Evolutionary conservation across 2,113 vertebrate species (phyloP).

Genomic region (Nothobranchius kuhntae): DNA sequence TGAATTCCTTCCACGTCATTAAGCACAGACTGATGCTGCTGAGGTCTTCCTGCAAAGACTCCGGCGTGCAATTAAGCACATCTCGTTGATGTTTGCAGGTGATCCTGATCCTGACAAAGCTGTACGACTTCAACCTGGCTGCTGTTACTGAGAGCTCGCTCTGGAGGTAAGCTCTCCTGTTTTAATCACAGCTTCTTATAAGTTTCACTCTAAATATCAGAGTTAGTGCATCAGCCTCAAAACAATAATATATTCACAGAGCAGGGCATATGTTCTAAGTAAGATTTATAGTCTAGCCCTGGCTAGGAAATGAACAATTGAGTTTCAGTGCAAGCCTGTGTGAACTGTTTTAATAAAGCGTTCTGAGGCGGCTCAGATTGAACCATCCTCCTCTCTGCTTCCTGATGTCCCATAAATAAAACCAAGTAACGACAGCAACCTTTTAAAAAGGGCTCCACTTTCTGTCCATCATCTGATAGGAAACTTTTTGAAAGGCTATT

Average conservation of each 20-base stretch:
- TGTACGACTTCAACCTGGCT: constrained; percentile 94
- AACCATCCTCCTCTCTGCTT: constrained; percentile 39
- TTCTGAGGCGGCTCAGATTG: constrained; percentile 46
- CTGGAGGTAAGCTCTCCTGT: constrained; percentile 86
- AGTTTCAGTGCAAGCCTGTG: constrained; percentile 58
- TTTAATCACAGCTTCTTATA: constrained; percentile 27
- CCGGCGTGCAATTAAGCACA: constrained; percentile 35
- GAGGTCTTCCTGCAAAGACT: constrained; percentile 24
- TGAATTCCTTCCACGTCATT: constrained; percentile 48
- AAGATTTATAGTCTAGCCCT: constrained; percentile 66
- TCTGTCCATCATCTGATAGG: constrained; percentile 42
- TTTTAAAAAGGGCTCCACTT: constrained; percentile 28
- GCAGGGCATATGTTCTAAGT: constrained; percentile 34
- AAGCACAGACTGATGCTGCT: constrained; percentile 14
- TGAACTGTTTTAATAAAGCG: constrained; percentile 75
- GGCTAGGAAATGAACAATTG: constrained; percentile 64
- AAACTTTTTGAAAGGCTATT: constrained; percentile 27
- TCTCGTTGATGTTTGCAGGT: constrained; percentile 78
- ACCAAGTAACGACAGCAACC: constrained; percentile 20
- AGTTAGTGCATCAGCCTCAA: constrained; percentile 13
- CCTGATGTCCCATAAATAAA: constrained; percentile 47
- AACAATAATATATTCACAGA: constrained; percentile 69
- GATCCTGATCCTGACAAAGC: constrained; percentile 95
- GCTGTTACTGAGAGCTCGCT: constrained; percentile 95
- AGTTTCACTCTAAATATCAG: constrained; percentile 28